Conservation (phyloP, 2,888 invertebrate species). For the Coelopa pilipes region DNA sequence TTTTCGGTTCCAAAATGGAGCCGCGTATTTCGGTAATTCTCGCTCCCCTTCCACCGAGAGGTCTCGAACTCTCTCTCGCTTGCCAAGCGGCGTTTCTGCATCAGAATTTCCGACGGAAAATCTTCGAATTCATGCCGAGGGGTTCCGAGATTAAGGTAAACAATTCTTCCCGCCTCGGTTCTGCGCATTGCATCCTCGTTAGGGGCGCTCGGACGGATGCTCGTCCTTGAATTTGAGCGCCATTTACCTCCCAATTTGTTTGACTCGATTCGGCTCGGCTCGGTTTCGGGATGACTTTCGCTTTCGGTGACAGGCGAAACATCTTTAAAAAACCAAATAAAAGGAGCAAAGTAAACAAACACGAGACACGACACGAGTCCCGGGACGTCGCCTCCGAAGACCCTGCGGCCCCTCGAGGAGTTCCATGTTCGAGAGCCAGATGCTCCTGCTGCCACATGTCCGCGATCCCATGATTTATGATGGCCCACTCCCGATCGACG, state of each 20-base stretch:
- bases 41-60: no score
- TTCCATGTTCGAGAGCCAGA: conserved; percentile 1
- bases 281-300: conserved; percentile 23
- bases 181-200: neutral
- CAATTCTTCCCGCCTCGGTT: neutral
- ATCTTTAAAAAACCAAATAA: conserved; percentile 28
- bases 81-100: no score
- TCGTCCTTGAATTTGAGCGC: neutral
- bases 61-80: no score
- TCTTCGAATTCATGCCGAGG: no score
- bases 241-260: conserved; percentile 4
- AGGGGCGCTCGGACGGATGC: neutral
- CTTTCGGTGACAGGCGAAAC: conserved; percentile 20
- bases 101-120: no score
- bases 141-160: no score
- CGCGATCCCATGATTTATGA: conserved; percentile 24
- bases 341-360: conserved; percentile 20
- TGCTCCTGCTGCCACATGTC: conserved; percentile 10
- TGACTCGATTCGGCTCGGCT: conserved; percentile 10
- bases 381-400: no score
- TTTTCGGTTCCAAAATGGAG: no score
- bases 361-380: neutral
- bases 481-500: no score
- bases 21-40: no score
- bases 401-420: no score